phyloP scores from a whole-genome alignment of 2,113 vertebrate species.

The Eidolon helvum region DNA sequence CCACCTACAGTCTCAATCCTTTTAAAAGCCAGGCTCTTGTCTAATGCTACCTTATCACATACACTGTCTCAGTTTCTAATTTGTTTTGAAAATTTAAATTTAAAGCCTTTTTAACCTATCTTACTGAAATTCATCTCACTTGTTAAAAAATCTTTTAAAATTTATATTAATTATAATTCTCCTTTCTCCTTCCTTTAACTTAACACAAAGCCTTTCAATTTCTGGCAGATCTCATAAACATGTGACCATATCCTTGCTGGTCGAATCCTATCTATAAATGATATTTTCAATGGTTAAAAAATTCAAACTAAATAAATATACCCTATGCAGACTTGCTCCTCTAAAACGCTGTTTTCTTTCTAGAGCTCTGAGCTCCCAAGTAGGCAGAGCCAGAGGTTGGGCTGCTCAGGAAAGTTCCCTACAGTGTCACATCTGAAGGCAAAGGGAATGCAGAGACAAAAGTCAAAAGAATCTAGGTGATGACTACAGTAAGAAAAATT shows the following conservation, averaged over 20 bases:
- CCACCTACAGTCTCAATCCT: neutral
- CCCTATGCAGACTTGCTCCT: neutral
- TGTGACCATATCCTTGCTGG: neutral
- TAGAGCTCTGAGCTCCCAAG: neutral
- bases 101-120: neutral
- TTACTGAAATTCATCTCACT: neutral
- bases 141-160: neutral
- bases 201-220: neutral
- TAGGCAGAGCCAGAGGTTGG: neutral
- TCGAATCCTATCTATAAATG: neutral
- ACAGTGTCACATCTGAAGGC: neutral
- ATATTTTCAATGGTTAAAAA: neutral
- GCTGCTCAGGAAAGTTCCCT: neutral
- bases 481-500: neutral
- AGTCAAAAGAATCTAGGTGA: no score
- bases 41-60: neutral
- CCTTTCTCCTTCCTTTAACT: neutral
- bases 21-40: neutral
- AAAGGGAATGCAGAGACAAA: neutral
- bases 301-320: neutral
- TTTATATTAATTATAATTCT: neutral
- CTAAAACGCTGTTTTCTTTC: neutral
- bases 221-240: neutral
- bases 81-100: neutral
- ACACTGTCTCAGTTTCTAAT: neutral